Evolutionary conservation across 2,113 vertebrate species (phyloP).

Genomic region (Peromyscus californicus): DNA sequence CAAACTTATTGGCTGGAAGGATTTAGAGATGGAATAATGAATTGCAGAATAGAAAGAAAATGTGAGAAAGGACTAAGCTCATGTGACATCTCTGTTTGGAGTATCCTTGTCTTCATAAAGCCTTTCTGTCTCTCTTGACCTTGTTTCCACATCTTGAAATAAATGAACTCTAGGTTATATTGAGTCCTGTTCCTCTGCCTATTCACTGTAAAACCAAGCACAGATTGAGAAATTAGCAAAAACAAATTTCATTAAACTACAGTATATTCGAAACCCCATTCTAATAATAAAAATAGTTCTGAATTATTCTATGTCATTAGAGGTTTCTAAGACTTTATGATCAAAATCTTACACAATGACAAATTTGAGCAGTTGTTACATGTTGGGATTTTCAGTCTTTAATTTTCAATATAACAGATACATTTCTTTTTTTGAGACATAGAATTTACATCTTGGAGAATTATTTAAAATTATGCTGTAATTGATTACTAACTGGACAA

Average conservation of each 20-base stretch:
- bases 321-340: background rate
- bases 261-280: background rate
- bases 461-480: background rate
- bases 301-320: background rate
- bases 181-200: background rate
- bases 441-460: background rate
- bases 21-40: background rate
- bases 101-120: background rate
- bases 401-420: background rate
- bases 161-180: slow-evolving; percentile 39
- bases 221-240: background rate
- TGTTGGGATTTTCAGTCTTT: background rate
- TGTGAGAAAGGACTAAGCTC: background rate
- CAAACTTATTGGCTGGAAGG: background rate
- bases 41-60: background rate
- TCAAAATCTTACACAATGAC: background rate
- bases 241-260: background rate
- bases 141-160: slow-evolving; percentile 37
- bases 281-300: background rate
- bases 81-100: background rate
- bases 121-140: background rate
- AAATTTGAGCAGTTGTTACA: slow-evolving; percentile 2
- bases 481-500: background rate
- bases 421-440: background rate
- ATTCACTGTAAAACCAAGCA: background rate